Evolutionary conservation across 2,888 invertebrate species (phyloP).

Genomic region (Timandra comae): DNA sequence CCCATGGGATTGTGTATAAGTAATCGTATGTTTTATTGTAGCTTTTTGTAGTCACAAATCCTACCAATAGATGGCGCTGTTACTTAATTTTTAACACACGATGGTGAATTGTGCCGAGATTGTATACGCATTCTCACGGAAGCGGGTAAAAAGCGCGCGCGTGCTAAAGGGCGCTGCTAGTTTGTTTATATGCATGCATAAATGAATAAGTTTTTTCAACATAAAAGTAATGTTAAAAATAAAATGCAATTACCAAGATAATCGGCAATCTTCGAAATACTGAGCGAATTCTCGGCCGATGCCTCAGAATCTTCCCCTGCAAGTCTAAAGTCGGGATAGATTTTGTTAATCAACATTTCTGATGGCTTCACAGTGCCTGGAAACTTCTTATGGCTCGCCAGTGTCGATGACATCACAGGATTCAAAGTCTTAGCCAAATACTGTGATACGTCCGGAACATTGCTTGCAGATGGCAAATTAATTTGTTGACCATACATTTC

Average conservation of each 20-base stretch:
- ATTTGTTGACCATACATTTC: neutral
- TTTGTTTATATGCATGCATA: neutral
- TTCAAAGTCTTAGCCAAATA: constrained; percentile 17
- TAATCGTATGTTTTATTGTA: too few species aligned
- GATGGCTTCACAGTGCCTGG: constrained; percentile 28
- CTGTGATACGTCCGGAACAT: neutral
- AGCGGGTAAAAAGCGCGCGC: too few species aligned
- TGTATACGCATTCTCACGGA: too few species aligned
- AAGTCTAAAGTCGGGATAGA: constrained; percentile 24
- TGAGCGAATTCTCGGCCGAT: constrained; percentile 53
- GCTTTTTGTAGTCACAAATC: too few species aligned
- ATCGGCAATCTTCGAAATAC: constrained; percentile 62
- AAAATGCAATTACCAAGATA: constrained; percentile 52
- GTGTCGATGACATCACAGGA: constrained; percentile 19
- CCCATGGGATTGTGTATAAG: too few species aligned
- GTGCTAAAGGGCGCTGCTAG: too few species aligned
- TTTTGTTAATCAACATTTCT: constrained; percentile 45
- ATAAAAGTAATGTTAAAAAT: too few species aligned
- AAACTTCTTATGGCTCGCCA: constrained; percentile 16
- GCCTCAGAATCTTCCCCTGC: constrained; percentile 47
- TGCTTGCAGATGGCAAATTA: neutral
- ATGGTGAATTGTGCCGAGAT: too few species aligned
- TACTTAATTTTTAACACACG: too few species aligned
- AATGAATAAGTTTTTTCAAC: too few species aligned
- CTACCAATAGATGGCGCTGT: too few species aligned